Base-by-base conservation (phyloP, 2,113 vertebrate genomes). In the Podarcis raffonei region DNA sequence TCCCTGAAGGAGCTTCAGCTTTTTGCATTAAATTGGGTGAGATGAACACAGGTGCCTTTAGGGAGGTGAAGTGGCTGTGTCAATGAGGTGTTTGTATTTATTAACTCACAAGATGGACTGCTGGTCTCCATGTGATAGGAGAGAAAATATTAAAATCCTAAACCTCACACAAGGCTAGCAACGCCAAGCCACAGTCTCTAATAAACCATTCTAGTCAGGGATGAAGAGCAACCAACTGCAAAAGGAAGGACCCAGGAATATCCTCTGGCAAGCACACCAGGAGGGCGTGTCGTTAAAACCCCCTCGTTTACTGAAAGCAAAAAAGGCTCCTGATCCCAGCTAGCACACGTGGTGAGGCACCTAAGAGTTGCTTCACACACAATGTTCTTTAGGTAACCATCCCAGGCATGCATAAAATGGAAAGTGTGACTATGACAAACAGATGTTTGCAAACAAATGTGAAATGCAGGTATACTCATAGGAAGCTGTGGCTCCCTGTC, bases 71-170 rank as follows among this genome's bases (percentile, higher is more conserved):
- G 59, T 90, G 93, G 78, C 59, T 0, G 0, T 89, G 82, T 71
- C 4, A 0, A 6, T 0, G 74, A 71, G 65, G 87, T 71, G 37
- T 84, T 84, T 89, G 0, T 86, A 79, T 78, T 93, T 90, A n/a
- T 89, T 69, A 42, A 81, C 81, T 86, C 81, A 89, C 87, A 11
- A 69, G 85, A 86, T 53, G 75, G 85, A 86, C 85, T 16, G 32
- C 78, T 42, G 66, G 30, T 35, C 71, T 69, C 65, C 32, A 13
- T 32, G 57, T 84, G 88, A 62, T 68, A 84, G 25, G 18, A 75
- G 32, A 48, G 42, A 89, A 79, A 83, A 42, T 4, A 6, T 5
- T 32, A 79, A 86, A 85, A 32, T 0, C 48, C 81, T 37, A 32
- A 81, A 13, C 7, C 66, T n/a, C 75, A 48, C 42, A 75, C 59